These are phyloP conservation scores for Xestia xanthographa DNA, from an alignment of 2,888 invertebrate species.

Conservation along the genomic window DNA sequence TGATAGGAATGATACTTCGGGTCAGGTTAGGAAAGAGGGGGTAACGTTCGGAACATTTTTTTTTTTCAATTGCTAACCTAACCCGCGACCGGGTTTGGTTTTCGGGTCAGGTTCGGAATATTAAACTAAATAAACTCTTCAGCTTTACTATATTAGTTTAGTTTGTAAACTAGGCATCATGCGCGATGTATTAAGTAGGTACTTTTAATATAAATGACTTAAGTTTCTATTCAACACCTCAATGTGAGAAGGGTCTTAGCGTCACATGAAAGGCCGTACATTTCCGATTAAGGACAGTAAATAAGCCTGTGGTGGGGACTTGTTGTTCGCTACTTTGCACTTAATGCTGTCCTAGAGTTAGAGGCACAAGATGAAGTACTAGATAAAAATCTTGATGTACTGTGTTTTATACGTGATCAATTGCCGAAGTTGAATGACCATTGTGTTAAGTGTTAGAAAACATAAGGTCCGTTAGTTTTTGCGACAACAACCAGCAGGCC, in stretches of 20 bases:
- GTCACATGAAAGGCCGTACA: slow-evolving; percentile 11
- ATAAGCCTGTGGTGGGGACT: slow-evolving; percentile 9
- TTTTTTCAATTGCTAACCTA: too few relatives aligned
- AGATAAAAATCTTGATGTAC: slow-evolving; percentile 33
- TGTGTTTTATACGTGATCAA: slow-evolving; percentile 19
- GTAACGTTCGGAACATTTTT: too few relatives aligned
- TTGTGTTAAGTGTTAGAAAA: slow-evolving; percentile 5
- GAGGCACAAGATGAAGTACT: slow-evolving; percentile 1
- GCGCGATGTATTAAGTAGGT: neutral
- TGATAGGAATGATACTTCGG: too few relatives aligned
- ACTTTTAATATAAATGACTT: neutral
- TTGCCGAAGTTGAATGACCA: slow-evolving; percentile 14
- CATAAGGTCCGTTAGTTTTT: neutral
- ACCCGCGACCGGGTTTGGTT: too few relatives aligned
- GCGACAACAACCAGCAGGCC: slow-evolving; percentile 15
- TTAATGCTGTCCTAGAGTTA: slow-evolving; percentile 18
- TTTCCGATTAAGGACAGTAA: slow-evolving; percentile 26
- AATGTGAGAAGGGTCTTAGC: neutral
- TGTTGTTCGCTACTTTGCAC: slow-evolving; percentile 23
- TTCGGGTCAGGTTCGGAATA: too few relatives aligned
- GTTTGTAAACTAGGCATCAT: neutral
- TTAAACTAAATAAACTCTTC: too few relatives aligned
- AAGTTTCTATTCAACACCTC: neutral
- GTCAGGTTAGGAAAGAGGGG: too few relatives aligned
- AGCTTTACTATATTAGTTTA: too few relatives aligned